Conservation (phyloP, 2,113 vertebrate genomes). For the Grantiella picta region DNA sequence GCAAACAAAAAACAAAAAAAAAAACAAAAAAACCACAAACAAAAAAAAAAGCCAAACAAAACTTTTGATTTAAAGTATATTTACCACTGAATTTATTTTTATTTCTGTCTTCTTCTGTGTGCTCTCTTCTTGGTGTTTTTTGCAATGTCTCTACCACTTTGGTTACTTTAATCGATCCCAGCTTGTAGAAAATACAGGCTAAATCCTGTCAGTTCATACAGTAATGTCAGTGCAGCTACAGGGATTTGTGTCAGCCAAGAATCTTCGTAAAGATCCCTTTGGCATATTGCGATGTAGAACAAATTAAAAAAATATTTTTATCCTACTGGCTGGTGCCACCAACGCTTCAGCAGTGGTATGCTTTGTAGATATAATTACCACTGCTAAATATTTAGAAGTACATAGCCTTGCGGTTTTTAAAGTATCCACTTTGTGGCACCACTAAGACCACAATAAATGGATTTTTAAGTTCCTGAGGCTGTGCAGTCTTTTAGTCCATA, state of each 20-base stretch:
- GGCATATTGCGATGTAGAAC: background rate
- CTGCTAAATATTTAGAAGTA: conserved; percentile 42
- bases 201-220: conserved; percentile 12
- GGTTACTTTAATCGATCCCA: background rate
- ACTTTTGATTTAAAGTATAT: background rate
- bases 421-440: conserved; percentile 17
- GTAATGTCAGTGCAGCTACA: background rate
- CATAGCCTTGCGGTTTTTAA: background rate
- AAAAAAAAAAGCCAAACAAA: background rate
- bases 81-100: background rate
- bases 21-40: background rate
- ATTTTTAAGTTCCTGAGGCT: conserved; percentile 26
- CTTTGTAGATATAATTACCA: conserved; percentile 28
- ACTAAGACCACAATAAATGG: background rate
- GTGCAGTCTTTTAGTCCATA: background rate
- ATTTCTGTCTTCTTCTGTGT: background rate
- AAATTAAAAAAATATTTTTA: background rate
- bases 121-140: background rate
- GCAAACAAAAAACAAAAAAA: background rate
- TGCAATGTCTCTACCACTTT: background rate
- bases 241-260: conserved; percentile 24
- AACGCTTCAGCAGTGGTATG: background rate
- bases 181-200: conserved; percentile 24
- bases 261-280: conserved; percentile 3
- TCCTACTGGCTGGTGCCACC: background rate